Evolutionary conservation across 2,113 vertebrate genomes (phyloP), one percentile per base, ranked within the genome.

Genomic region (Sceloporus tristichus): DNA sequence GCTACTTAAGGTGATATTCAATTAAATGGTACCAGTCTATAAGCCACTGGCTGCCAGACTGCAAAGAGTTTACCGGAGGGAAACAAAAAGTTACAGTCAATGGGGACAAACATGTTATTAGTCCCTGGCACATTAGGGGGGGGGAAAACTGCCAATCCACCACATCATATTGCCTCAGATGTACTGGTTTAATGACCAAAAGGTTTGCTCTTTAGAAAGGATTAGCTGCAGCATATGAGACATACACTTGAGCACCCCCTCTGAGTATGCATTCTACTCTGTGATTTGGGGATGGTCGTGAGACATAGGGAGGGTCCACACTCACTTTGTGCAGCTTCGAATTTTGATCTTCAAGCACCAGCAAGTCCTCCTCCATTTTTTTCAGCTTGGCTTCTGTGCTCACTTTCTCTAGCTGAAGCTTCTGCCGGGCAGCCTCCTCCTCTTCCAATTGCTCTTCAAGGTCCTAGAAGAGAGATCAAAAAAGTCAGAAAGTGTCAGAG

Each of bases 351-450:
- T 96, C 97, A 40, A 97, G 82, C 34, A 94, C 95, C 70, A 98
- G 82, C 80, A 97, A 81, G 74, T 98, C 97, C 0, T 97, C 96
- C 88, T 98, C 97, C 56, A 98, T 93, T 91, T 98, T 98, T 94
- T 98, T 98, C 84, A 98, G 94, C 95, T 97, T 98, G 10, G 97
- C 97, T 93, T 99, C 98, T 0, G 97, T 94, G 2, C 97, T 97
- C 76, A 99, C 98, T 89, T 98, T 98, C 93, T 98, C 98, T 91
- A 98, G 95, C 91, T 98, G 97, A 88, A 98, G 97, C 94, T 98
- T 98, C 96, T 99, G 98, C 84, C 98, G 95, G 0, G 98, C 97
- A 8, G 96, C 96, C 89, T 98, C 98, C 91, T 99, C 98, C 29
- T 98, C 98, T 90, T 99, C 98, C 29, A 99, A 93, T 92, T 98